Evolutionary conservation across 2,797 vertebrate genomes (phyloP).

Genomic region (Sebastes dallii): DNA sequence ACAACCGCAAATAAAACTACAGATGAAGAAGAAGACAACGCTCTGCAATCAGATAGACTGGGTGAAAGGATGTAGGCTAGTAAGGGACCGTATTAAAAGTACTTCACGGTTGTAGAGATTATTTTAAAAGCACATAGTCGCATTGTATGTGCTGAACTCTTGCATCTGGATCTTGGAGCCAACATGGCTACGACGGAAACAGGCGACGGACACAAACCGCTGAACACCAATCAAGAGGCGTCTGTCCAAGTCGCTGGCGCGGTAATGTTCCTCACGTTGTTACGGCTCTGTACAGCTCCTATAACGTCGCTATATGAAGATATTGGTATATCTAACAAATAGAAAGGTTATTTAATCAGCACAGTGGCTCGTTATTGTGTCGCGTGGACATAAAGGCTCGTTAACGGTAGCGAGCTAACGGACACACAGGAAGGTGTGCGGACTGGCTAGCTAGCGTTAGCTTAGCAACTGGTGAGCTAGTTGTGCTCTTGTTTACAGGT

Average conservation of each 20-base stretch:
- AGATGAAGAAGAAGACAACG: slow-evolving; percentile 18
- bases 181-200: slow-evolving; percentile 66
- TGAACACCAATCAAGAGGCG: slow-evolving; percentile 45
- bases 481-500: slow-evolving; percentile 10
- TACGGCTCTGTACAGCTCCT: background rate
- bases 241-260: slow-evolving; percentile 47
- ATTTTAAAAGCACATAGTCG: background rate
- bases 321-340: accelerated
- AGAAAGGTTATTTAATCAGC: accelerated
- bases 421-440: background rate
- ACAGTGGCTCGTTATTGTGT: background rate
- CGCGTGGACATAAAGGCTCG: background rate
- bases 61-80: background rate
- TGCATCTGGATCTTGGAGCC: background rate
- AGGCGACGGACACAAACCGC: slow-evolving; percentile 37
- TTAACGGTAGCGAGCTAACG: slow-evolving; percentile 20
- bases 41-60: background rate
- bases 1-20: background rate
- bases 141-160: background rate
- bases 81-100: accelerated
- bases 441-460: slow-evolving; percentile 47
- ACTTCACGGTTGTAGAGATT: accelerated
- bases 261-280: slow-evolving; percentile 58
- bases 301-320: background rate
- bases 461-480: slow-evolving; percentile 40